These are phyloP conservation scores for Cydia fagiglandana DNA, from an alignment of 1,140 invertebrate genomes.

Conservation along the genomic window DNA sequence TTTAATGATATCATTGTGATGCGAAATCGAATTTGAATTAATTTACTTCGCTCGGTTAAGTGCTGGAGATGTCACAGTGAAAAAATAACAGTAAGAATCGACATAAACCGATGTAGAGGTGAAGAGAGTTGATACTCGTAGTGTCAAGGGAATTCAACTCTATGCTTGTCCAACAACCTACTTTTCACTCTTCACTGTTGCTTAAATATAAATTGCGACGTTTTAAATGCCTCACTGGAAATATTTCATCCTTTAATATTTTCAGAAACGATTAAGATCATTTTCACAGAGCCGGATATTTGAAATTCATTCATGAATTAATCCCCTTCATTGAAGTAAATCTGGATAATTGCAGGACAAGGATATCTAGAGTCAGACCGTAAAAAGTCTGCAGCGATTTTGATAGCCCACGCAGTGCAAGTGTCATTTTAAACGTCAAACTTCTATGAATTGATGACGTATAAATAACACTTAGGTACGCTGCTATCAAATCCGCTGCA, in stretches of 20 bases:
- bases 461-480: too few relatives aligned
- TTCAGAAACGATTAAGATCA: not conserved
- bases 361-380: too few relatives aligned
- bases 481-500: too few relatives aligned
- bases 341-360: not conserved
- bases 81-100: not conserved
- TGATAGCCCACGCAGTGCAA: too few relatives aligned
- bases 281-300: not conserved
- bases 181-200: not conserved
- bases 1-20: not conserved
- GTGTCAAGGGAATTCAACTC: too few relatives aligned
- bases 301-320: not conserved
- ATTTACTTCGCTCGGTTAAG: conserved; percentile 10
- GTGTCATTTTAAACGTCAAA: too few relatives aligned
- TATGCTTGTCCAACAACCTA: not conserved
- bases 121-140: too few relatives aligned
- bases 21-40: conserved; percentile 8
- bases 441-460: too few relatives aligned
- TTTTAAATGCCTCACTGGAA: not conserved
- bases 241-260: not conserved
- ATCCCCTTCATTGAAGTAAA: not conserved
- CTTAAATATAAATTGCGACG: not conserved
- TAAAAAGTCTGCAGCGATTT: too few relatives aligned
- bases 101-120: too few relatives aligned
- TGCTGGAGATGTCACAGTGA: not conserved